Conservation (phyloP, 2,113 vertebrate genomes). For the Ageneiosus marmoratus region DNA sequence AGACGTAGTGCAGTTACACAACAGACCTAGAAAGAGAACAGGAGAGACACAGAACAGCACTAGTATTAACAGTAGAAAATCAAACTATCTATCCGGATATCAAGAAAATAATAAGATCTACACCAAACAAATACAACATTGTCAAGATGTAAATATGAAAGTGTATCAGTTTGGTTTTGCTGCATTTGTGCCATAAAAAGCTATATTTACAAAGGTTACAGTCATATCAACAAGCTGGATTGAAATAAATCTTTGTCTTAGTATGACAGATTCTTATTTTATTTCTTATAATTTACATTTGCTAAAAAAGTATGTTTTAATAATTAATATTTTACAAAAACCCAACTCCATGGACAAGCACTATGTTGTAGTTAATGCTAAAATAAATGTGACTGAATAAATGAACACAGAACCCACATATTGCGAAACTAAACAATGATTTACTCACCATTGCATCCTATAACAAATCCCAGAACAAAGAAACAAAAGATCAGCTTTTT, state of each 20-base stretch:
- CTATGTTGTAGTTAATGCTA: too few species aligned
- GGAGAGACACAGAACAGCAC: not conserved
- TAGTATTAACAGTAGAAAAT: not conserved
- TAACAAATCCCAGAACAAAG: not conserved
- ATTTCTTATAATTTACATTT: too few species aligned
- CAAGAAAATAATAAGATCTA: not conserved
- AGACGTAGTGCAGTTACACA: constrained; percentile 82
- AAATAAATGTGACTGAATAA: too few species aligned
- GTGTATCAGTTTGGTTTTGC: not conserved
- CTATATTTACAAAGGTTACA: too few species aligned
- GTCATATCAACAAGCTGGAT: too few species aligned
- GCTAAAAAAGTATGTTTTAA: too few species aligned
- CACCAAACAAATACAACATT: too few species aligned
- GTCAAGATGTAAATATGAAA: not conserved
- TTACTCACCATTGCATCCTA: constrained; percentile 21
- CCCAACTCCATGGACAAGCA: too few species aligned
- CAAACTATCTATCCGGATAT: not conserved
- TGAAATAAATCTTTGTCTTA: too few species aligned
- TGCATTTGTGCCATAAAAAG: not conserved
- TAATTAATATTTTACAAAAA: too few species aligned
- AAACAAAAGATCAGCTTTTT: constrained; percentile 11
- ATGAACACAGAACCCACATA: constrained; percentile 6
- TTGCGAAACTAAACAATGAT: not conserved
- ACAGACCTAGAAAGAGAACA: constrained; percentile 73
- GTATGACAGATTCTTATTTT: too few species aligned